Base-by-base conservation (phyloP, 1,140 invertebrate genomes). In the Octopus bimaculoides region DNA sequence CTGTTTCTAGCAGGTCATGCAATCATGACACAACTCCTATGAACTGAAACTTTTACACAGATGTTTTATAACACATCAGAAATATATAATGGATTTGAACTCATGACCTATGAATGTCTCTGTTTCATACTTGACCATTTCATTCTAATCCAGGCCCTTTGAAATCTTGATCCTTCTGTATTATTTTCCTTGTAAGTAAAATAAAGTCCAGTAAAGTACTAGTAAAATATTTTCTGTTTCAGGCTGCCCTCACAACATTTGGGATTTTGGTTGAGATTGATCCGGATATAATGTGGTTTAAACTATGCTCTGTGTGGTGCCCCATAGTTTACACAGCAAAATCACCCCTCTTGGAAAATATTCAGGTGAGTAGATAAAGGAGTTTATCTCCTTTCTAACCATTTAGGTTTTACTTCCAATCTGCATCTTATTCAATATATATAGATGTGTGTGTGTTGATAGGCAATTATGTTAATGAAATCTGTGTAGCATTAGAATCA, bases 261-360 rank as follows among this genome's bases (percentile, higher is more conserved):
- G 83, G 77, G 74, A 41, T 77, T 55, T 61, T 86, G 66, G 78
- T 79, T 54, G 4, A 56, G 12, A 75, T 85, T 17, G 83, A 83
- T 54, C 75, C 80, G 52, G 86, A 86, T 75, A 56, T 80, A 66
- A 78, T 86, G 52, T 86, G 86, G 86, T 74, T 86, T 9, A 78
- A 74, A 69, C 41, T 86, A 10, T 83, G 77, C 78, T 69, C 78
- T 79, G 66, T 85, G 6, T 83, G 82, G 54, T 80, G 77, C 17
- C 84, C 82, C 5, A 54, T 75, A 12, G 75, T 82, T 4, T 84
- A 81, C 71, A 78, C 73, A 10, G 80, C 84, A n/a, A 83, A 83
- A 61, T n/a, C 55, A 73, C 52, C 74, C 66, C 17, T 71, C 17
- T 71, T 71, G 17, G 5, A 71, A 71, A 17, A 71, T 5, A 20